Percentiles rank a stretch among this genome's conserved stretches.
Evolutionary conservation across 2,888 invertebrate genomes (phyloP).

Genomic region (Elegia similella): DNA sequence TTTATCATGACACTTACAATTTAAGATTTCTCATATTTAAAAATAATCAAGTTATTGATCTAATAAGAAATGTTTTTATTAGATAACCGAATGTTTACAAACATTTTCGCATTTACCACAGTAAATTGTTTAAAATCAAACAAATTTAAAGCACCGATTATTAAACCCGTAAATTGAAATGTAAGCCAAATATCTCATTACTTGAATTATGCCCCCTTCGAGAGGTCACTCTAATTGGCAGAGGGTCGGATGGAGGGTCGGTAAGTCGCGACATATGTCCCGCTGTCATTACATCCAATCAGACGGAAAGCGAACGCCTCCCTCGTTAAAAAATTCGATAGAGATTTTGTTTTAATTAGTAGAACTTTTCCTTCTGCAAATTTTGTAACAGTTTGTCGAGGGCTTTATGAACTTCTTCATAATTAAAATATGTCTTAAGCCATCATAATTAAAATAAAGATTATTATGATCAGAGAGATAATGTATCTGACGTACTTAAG

Average conservation of each 20-base stretch:
- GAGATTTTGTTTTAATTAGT: slow-evolving; percentile 8
- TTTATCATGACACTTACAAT: too few relatives aligned
- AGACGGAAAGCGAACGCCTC: neutral
- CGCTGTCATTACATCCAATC: slow-evolving; percentile 15
- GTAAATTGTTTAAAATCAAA: neutral
- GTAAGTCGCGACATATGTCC: slow-evolving; percentile 17
- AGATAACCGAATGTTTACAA: too few relatives aligned
- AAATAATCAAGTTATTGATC: too few relatives aligned
- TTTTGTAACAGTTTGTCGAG: neutral
- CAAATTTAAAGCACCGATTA: neutral
- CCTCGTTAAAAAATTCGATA: slow-evolving; percentile 11
- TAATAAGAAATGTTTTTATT: too few relatives aligned
- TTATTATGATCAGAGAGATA: too few relatives aligned
- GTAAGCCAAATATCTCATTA: slow-evolving; percentile 18
- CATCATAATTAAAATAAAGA: too few relatives aligned
- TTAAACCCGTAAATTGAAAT: slow-evolving; percentile 11
- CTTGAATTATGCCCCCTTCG: slow-evolving; percentile 5
- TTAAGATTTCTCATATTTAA: too few relatives aligned
- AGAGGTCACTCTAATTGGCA: slow-evolving; percentile 14
- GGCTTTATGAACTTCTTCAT: neutral
- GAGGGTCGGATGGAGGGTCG: slow-evolving; percentile 4
- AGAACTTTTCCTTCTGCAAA: neutral
- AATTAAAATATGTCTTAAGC: neutral
- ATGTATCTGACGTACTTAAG: too few relatives aligned
- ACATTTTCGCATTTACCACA: neutral